Evolutionary conservation across 2,888 invertebrate species (phyloP), one percentile per base, ranked within the genome.

Genomic region (Drosophila cracens): DNA sequence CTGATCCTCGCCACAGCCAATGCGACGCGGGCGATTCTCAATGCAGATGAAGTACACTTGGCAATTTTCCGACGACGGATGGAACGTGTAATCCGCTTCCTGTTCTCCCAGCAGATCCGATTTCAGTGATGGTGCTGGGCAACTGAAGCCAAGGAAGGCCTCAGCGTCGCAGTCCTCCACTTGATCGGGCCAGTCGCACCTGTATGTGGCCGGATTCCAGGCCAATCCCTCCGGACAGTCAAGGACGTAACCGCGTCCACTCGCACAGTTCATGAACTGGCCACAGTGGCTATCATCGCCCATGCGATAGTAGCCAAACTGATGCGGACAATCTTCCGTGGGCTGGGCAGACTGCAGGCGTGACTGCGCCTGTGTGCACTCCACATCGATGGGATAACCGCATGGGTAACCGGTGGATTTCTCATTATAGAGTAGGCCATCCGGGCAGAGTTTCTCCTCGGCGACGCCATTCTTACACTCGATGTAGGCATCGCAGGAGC

Each of bases 171-270:
- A 97, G 66, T 96, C 95, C 5, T 95, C 92, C 0, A 97, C 97
- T 92, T 96, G 95, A 93, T 98, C 98, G 5, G 97, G 97, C 97
- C 97, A 98, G 75, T 98, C 97, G 92, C 98, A 98, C 61, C 96
- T 95, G 91, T 97, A 96, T 13, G 94, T 94, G 16, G 94, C 95
- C 2, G 95, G 94, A 92, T 95, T 96, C 93, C 95, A 97, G 11
- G 97, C 97, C 60, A 98, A 94, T 29, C 97, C 97, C 87, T 96
- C 97, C 0, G 97, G 97, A 89, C 98, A 98, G 76, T 96, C 95
- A 85, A 97, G 95, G 48, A 95, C 94, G 81, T 94, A 95, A 11
- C 95, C 96, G 7, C 95, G 94, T n/a, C 98, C 98, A 57, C 95
- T 95, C 2, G 96, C 97, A 86, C 97, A 98, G 90, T 96, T 97